Evolutionary conservation across 2,797 vertebrate genomes (phyloP).

Genomic region (Silurus aristotelis): DNA sequence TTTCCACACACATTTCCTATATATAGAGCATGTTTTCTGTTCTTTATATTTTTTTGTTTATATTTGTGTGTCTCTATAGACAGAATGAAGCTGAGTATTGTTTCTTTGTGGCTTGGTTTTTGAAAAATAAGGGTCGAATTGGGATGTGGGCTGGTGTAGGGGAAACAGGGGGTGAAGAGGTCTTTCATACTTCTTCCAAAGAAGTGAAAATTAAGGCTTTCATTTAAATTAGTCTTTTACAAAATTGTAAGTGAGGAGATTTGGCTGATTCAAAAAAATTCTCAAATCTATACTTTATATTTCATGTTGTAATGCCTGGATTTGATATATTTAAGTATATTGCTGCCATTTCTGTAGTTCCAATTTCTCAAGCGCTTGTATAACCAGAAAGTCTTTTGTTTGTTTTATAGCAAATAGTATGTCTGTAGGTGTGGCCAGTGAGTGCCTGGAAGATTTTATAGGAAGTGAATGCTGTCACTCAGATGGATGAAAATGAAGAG

Average conservation of each 20-base stretch:
- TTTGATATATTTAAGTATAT: background rate
- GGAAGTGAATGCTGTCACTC: background rate
- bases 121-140: slow-evolving; percentile 21
- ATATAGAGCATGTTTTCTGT: background rate
- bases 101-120: slow-evolving; percentile 17
- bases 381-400: background rate
- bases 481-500: background rate
- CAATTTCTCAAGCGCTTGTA: background rate
- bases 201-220: background rate
- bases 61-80: background rate
- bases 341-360: background rate
- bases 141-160: slow-evolving; percentile 19
- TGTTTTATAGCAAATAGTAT: background rate
- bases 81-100: slow-evolving; percentile 13
- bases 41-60: background rate
- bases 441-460: background rate
- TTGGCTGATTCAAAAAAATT: background rate
- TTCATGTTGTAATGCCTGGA: background rate
- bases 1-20: too few relatives aligned
- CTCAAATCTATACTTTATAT: too few relatives aligned
- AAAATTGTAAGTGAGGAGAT: background rate
- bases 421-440: background rate
- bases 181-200: slow-evolving; percentile 7
- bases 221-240: background rate
- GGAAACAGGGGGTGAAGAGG: slow-evolving; percentile 4